Evolutionary conservation across 2,797 vertebrate species (phyloP).

Genomic region (Crossoptilon crossoptilon): DNA sequence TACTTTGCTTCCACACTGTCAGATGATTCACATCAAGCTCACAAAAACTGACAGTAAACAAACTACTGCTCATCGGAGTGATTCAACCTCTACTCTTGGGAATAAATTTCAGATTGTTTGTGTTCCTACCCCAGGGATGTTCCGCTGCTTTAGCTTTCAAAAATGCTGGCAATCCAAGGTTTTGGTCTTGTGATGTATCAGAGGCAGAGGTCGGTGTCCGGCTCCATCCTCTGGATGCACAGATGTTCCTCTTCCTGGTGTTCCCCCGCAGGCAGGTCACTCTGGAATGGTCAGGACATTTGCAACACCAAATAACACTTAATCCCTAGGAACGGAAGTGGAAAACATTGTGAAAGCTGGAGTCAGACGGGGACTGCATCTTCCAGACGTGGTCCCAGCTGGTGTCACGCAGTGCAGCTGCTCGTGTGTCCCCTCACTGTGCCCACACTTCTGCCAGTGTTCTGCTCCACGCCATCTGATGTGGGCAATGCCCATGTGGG

Average conservation of each 20-base stretch:
- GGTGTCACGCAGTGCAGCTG: accelerated
- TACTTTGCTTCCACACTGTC: not conserved
- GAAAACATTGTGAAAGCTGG: not conserved
- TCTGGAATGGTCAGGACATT: accelerated
- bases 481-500: not conserved
- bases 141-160: not conserved
- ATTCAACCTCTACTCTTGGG: not conserved
- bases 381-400: accelerated
- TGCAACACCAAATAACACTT: not conserved
- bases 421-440: accelerated
- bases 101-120: not conserved
- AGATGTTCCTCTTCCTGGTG: not conserved
- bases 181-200: too few species aligned
- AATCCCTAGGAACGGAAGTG: not conserved
- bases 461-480: not conserved
- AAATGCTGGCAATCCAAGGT: not conserved
- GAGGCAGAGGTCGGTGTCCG: not conserved
- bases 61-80: not conserved
- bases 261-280: not conserved
- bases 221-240: accelerated
- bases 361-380: not conserved
- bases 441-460: accelerated
- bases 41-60: slow-evolving; percentile 16
- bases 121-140: not conserved
- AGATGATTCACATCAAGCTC: not conserved